phyloP scores from a whole-genome alignment of 2,113 vertebrate species.

The Arizona elegans region DNA sequence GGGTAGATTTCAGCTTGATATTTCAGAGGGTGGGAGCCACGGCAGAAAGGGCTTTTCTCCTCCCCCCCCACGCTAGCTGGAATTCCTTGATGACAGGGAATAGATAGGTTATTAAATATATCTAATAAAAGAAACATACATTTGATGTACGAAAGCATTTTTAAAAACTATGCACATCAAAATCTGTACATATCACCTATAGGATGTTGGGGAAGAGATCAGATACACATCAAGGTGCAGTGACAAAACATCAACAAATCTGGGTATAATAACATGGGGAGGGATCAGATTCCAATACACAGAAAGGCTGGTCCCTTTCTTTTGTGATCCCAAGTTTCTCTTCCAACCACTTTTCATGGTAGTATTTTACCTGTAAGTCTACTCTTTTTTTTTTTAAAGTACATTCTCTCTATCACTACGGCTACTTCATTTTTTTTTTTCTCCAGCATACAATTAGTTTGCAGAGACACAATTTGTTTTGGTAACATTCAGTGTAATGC shows the following conservation, averaged over 20 bases:
- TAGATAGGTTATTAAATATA: not conserved
- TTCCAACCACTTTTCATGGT: not conserved
- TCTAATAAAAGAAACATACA: not conserved
- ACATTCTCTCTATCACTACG: not conserved
- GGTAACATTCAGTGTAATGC: not conserved
- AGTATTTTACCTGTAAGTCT: not conserved
- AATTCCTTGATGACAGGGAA: not conserved
- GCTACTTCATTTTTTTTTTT: no score
- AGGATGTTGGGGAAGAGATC: not conserved
- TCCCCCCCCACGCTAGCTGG: no score
- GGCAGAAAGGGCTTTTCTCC: no score
- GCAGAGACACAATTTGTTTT: not conserved
- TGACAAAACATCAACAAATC: not conserved
- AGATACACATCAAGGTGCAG: not conserved
- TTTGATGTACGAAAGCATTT: not conserved
- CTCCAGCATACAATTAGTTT: not conserved
- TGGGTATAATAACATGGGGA: not conserved
- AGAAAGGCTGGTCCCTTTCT: not conserved
- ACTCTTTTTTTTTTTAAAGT: not conserved
- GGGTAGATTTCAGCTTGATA: no score
- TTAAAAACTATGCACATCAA: not conserved
- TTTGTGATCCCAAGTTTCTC: not conserved
- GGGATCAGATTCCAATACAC: not conserved
- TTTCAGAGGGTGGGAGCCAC: no score
- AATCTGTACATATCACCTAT: not conserved